Percentiles rank a stretch among this genome's conserved stretches.
phyloP scores from a whole-genome alignment of 2,888 invertebrate species.

The Dryadula phaetusa region DNA sequence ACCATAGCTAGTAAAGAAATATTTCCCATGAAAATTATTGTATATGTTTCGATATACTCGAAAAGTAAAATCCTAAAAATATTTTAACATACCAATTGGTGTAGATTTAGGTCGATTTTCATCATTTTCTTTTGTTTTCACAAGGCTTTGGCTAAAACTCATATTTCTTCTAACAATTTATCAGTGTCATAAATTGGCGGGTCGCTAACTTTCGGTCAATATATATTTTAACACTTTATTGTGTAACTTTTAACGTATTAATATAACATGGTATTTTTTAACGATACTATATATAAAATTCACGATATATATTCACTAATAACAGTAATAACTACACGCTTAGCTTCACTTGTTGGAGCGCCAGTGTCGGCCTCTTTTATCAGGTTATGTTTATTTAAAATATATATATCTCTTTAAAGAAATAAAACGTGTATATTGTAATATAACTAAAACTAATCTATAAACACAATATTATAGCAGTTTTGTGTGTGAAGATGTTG shows the following conservation, averaged over 20 bases:
- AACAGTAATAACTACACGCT: conserved; percentile 15
- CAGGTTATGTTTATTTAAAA: conserved; percentile 28
- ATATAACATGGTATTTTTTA: conserved; percentile 11
- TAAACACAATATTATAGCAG: conserved; percentile 1
- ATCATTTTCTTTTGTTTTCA: conserved; percentile 69
- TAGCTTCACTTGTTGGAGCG: conserved; percentile 28
- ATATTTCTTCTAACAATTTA: conserved; percentile 49
- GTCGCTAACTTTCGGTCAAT: conserved; percentile 29
- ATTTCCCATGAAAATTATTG: conserved; percentile 16
- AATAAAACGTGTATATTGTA: background rate
- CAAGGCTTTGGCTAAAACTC: conserved; percentile 65
- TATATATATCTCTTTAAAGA: conserved; percentile 6
- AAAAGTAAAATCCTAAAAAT: background rate
- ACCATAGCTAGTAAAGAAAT: conserved; percentile 69
- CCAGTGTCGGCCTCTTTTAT: conserved; percentile 31
- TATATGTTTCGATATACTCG: background rate
- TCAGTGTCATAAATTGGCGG: conserved; percentile 42
- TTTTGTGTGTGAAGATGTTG: background rate
- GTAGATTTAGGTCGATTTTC: conserved; percentile 73
- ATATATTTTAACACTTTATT: background rate
- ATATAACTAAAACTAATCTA: conserved; percentile 17
- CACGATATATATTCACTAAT: conserved; percentile 19
- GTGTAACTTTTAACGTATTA: conserved; percentile 14
- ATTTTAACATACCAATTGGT: conserved; percentile 65
- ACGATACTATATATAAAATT: background rate